These are phyloP conservation scores for Eurois occulta DNA, from an alignment of 2,888 invertebrate species.

Conservation along the genomic window DNA sequence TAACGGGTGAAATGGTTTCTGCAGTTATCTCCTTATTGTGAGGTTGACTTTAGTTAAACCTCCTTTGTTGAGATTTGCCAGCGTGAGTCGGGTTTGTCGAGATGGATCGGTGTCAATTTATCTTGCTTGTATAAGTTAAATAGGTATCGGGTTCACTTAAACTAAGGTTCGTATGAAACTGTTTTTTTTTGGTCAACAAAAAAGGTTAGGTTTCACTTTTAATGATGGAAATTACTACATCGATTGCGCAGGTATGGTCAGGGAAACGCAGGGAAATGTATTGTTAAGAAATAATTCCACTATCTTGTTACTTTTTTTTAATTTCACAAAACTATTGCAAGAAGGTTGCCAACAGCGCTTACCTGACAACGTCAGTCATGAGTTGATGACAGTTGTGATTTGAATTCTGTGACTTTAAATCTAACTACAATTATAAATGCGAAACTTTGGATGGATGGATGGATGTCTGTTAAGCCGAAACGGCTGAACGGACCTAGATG, in stretches of 20 bases:
- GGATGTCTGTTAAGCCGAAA: no score
- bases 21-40: constrained; percentile 55
- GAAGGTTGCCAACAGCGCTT: not conserved
- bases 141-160: constrained; percentile 26
- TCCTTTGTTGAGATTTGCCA: constrained; percentile 55
- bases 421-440: no score
- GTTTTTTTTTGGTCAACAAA: not conserved
- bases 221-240: constrained; percentile 13
- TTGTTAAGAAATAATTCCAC: not conserved
- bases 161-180: not conserved
- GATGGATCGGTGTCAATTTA: constrained; percentile 60
- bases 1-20: constrained; percentile 62
- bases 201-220: constrained; percentile 51
- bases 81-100: constrained; percentile 58
- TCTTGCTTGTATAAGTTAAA: constrained; percentile 49
- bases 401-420: not conserved
- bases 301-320: not conserved
- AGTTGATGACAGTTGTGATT: not conserved
- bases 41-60: constrained; percentile 59
- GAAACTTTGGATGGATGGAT: no score
- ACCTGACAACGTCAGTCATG: not conserved
- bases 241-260: not conserved
- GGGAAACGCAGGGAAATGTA: not conserved
- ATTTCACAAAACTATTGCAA: not conserved
- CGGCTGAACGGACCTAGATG: no score